These are phyloP conservation scores for Phalloptychus januarius DNA, from an alignment of 2,797 vertebrate species.

Conservation along the genomic window DNA sequence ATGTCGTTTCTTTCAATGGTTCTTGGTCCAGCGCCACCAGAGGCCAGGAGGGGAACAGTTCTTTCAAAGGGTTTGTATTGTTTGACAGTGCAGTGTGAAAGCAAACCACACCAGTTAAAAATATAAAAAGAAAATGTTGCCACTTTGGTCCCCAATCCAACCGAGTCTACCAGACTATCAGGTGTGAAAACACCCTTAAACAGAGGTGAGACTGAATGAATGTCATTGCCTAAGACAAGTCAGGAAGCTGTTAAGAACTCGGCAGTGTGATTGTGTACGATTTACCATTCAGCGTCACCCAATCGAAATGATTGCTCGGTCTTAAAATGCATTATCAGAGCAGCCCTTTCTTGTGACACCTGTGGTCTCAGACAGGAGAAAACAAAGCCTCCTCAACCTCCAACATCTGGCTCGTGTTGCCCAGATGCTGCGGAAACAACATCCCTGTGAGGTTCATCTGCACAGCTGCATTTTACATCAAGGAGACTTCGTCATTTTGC, in stretches of 20 bases:
- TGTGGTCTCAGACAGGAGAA: background rate
- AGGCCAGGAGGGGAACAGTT: too few relatives aligned
- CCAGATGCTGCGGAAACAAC: constrained; percentile 28
- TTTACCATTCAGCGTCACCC: background rate
- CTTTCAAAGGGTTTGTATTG: too few relatives aligned
- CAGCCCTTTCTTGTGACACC: constrained; percentile 4
- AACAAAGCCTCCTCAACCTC: constrained; percentile 20
- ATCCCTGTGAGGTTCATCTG: constrained; percentile 25
- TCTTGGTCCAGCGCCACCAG: too few relatives aligned
- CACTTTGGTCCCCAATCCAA: too few relatives aligned
- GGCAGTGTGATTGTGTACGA: background rate
- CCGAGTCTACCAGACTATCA: too few relatives aligned
- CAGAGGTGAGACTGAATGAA: background rate
- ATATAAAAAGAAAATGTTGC: too few relatives aligned
- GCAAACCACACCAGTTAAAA: too few relatives aligned
- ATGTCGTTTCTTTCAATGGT: too few relatives aligned
- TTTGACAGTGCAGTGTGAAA: too few relatives aligned
- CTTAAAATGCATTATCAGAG: background rate
- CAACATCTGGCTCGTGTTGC: constrained; percentile 41
- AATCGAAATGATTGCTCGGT: background rate
- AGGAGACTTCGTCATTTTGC: constrained; percentile 32
- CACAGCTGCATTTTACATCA: constrained; percentile 61
- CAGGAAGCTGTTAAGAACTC: background rate
- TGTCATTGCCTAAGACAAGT: background rate
- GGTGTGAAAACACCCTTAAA: background rate